phyloP scores from a whole-genome alignment of 2,888 invertebrate genomes.

The Cinara cedri region DNA sequence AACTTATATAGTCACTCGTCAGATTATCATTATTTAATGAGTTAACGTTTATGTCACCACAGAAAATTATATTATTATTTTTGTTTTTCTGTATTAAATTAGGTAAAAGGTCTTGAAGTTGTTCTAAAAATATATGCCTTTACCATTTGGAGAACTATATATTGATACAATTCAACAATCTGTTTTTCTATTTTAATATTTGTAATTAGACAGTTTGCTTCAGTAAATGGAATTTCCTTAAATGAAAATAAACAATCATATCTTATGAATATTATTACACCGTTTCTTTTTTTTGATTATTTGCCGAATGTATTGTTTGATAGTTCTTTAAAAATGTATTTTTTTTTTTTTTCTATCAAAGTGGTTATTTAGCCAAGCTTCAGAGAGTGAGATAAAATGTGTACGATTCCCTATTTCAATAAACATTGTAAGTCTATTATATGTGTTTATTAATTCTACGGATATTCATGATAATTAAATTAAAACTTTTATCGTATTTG shows the following conservation, averaged over 20 bases:
- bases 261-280: not conserved
- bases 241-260: slow-evolving; percentile 17
- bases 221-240: slow-evolving; percentile 6
- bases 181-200: not conserved
- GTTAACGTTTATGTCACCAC: slow-evolving; percentile 9
- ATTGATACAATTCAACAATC: not conserved
- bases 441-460: not conserved
- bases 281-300: slow-evolving; percentile 9
- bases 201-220: slow-evolving; percentile 23
- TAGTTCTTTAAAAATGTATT: slow-evolving; percentile 18
- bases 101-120: not conserved
- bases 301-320: not conserved
- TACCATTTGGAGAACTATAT: slow-evolving; percentile 18
- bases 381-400: not conserved
- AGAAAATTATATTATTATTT: not conserved
- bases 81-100: slow-evolving; percentile 5
- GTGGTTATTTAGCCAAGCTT: slow-evolving; percentile 2
- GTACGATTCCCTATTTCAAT: not conserved
- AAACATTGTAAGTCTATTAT: not conserved
- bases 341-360: not conserved
- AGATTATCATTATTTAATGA: not conserved
- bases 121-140: slow-evolving; percentile 10
- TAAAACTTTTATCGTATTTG: not conserved
- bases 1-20: not conserved
- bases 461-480: slow-evolving; percentile 9